phyloP scores from a whole-genome alignment of 2,888 invertebrate species.

The Spodoptera picta region DNA sequence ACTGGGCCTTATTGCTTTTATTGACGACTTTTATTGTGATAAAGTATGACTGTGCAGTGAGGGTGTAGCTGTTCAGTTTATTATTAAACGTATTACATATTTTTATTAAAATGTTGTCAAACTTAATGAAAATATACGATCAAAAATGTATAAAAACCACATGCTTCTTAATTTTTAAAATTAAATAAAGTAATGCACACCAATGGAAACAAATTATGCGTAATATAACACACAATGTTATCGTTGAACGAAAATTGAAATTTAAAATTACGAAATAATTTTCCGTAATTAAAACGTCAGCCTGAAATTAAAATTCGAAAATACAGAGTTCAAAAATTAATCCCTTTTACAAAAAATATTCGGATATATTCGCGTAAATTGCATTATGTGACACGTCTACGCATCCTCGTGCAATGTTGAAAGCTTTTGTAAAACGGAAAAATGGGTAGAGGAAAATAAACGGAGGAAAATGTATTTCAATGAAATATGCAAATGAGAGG shows the following conservation, averaged over 20 bases:
- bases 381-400: constrained; percentile 3
- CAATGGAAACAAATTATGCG: background rate
- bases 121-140: no score
- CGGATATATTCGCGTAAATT: constrained; percentile 11
- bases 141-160: no score
- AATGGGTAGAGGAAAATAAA: constrained; percentile 29
- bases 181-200: background rate
- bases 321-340: constrained; percentile 9
- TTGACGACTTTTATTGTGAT: constrained; percentile 19
- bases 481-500: constrained; percentile 52
- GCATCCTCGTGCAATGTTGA: constrained; percentile 10
- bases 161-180: no score
- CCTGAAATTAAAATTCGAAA: constrained; percentile 2
- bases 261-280: constrained; percentile 12
- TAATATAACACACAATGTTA: background rate
- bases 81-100: no score
- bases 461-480: constrained; percentile 41
- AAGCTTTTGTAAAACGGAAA: constrained; percentile 43
- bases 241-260: background rate
- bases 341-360: constrained; percentile 12
- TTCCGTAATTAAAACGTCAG: background rate
- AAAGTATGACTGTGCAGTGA: background rate
- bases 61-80: background rate
- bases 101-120: no score
- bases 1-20: constrained; percentile 36